Evolutionary conservation across 2,888 invertebrate species (phyloP).

Genomic region (Chloroclysta siterata): DNA sequence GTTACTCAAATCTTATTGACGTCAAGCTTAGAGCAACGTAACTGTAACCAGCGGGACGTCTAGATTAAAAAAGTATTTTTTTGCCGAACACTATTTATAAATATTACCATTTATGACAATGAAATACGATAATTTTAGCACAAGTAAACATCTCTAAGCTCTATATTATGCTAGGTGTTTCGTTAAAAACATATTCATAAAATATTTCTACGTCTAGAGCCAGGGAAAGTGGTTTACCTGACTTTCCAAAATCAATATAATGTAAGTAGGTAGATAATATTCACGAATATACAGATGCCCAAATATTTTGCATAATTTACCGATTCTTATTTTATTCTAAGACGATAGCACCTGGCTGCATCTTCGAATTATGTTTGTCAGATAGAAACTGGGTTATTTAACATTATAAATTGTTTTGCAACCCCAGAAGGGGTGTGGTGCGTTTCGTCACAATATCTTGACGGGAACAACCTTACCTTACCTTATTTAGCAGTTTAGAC

Average conservation of each 20-base stretch:
- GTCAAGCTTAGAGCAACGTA: too few species aligned
- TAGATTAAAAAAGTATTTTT: too few species aligned
- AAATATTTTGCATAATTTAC: slow-evolving; percentile 35
- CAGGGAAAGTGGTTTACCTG: slow-evolving; percentile 30
- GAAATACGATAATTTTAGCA: neutral
- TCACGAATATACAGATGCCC: slow-evolving; percentile 23
- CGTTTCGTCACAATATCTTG: too few species aligned
- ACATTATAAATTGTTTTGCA: neutral
- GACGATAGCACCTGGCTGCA: slow-evolving; percentile 10
- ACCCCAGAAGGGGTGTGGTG: neutral
- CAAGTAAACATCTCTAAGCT: neutral
- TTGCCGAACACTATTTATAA: too few species aligned
- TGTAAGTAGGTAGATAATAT: slow-evolving; percentile 22
- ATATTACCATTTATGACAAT: too few species aligned
- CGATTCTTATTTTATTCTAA: slow-evolving; percentile 21
- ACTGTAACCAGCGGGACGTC: too few species aligned
- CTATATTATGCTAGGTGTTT: neutral
- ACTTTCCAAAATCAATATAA: slow-evolving; percentile 32
- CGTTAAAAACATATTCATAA: neutral
- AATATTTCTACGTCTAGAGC: slow-evolving; percentile 1
- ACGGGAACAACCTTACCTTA: too few species aligned
- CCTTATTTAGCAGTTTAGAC: too few species aligned
- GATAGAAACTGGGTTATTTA: slow-evolving; percentile 16
- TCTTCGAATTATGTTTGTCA: slow-evolving; percentile 7
- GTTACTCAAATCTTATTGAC: too few species aligned